Evolutionary conservation across 2,113 vertebrate genomes (phyloP), one percentile per base, ranked within the genome.

Genomic region (Toxostoma redivivum): DNA sequence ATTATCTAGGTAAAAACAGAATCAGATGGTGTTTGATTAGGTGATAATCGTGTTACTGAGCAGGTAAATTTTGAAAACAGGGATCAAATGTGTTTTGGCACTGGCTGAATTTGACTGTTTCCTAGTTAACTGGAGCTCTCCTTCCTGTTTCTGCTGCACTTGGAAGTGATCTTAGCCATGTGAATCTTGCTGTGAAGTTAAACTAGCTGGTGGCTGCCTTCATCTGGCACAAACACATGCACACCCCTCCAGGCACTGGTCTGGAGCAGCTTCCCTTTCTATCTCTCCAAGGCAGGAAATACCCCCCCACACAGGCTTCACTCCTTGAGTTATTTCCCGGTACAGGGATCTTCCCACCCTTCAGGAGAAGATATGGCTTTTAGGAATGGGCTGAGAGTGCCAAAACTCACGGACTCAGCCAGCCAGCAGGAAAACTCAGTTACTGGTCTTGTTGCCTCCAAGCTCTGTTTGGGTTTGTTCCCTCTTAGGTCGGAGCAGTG

Each of bases 331-430:
- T 88, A 20, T 70, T 88, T 88, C 78, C 71, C 0, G 1, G 70
- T 72, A 85, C 71, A 69, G 48, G 40, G 42, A 77, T 94, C 66
- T 87, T 94, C 60, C 45, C 70, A 81, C 58, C 40, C 66, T 92
- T 73, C 2, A 7, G 53, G 87, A 92, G 57, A 64, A 91, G 66
- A 84, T 87, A 76, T 0, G 1, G 54, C 81, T 92, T 97, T 94
- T 28, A 92, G 81, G 84, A 95, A 89, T 3, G 19, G 53, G 16
- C 74, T 80, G 61, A 38, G 45, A 82, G 21, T 76, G 93, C 91
- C 92, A 92, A 90, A 96, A 85, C 0, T n/a, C 94, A 73, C 87
- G 81, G 85, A 77, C 90, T 95, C 84, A 87, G 48, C 23, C 84
- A 80, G 70, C 37, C 30, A 5, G 53, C 73, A 72, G 60, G 7